Base-by-base conservation (phyloP, 2,797 vertebrate species). In the Coregonus ussuriensis region DNA sequence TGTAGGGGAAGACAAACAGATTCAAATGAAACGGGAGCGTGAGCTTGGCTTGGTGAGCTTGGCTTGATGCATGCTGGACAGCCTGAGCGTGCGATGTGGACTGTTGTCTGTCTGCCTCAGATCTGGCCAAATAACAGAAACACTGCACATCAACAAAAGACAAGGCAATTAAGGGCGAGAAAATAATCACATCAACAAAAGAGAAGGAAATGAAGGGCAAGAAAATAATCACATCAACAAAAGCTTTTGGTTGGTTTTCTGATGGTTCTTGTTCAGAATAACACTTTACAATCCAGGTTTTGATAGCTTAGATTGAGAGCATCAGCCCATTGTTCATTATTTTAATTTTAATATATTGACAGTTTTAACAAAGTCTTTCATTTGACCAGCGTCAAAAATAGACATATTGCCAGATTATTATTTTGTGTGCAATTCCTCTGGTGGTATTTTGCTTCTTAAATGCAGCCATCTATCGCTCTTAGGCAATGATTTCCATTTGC, bases 1-100 rank as follows among this genome's bases (percentile, higher is more conserved):
- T 83, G 74, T 78, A 71, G 67, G 76, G 72, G 56, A 59, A 59
- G 66, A 81, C 53, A 82, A 79, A 79, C 63, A 4, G 6, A 82
- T 76, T 81, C 21, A 81, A 80, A 79, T 77, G 65, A 62, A 79
- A 29, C 54, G 56, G 73, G 62, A 14, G 25, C 13, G 71, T 70
- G 75, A 14, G 65, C 65, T 83, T 80, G 81, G 76, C 82, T 81
- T 41, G 0, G 77, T 53, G 25, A 25, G 25, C 25, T 25, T 25
- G 25, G 25, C 25, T 25, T 25, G 25, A 25, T 9, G 18, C 13
- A 65, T 70, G 59, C 56, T 81, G 79, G 73, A 54, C 63, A 47
- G 77, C 72, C n/a, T 13, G n/a, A 51, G 67, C 21, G 67, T 74
- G 65, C 59, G 54, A 71, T 72, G 37, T 77, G 73, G 77, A 77